phyloP scores from a whole-genome alignment of 2,113 vertebrate genomes.

The Corydoras sp. region DNA sequence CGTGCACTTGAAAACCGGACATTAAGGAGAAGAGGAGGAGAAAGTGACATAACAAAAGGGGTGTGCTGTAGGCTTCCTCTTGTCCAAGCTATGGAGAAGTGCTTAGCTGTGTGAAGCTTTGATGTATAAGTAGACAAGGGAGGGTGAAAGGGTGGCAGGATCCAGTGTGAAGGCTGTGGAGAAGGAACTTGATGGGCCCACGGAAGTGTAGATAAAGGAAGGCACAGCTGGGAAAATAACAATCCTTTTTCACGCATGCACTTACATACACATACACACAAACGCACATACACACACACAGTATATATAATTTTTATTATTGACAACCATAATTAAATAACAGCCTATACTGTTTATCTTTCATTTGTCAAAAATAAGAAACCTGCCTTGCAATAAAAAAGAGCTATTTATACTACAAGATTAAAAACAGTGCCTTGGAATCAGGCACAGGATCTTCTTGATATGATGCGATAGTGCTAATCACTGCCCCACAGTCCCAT shows the following conservation, averaged over 20 bases:
- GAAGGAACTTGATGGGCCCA: slow-evolving; percentile 54
- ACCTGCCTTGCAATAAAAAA: too few species aligned
- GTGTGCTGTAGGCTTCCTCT: slow-evolving; percentile 39
- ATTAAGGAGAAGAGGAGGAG: slow-evolving; percentile 19
- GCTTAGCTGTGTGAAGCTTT: slow-evolving; percentile 47
- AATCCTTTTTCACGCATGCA: slow-evolving; percentile 30
- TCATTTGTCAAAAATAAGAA: not conserved
- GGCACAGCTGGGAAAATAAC: slow-evolving; percentile 60
- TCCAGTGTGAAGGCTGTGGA: slow-evolving; percentile 43
- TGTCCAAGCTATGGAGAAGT: slow-evolving; percentile 21
- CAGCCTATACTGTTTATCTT: not conserved
- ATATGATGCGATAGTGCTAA: too few species aligned
- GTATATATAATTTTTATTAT: not conserved
- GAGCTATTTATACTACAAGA: too few species aligned
- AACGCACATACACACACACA: not conserved
- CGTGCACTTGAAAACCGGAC: slow-evolving; percentile 23
- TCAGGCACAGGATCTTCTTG: too few species aligned
- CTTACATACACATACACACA: not conserved
- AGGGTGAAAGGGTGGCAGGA: slow-evolving; percentile 5
- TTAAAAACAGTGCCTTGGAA: too few species aligned
- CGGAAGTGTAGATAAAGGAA: slow-evolving; percentile 61
- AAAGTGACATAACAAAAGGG: slow-evolving; percentile 44
- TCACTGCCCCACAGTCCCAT: too few species aligned
- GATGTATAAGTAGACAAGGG: slow-evolving; percentile 49
- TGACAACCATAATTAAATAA: too few species aligned